Evolutionary conservation across 1,140 invertebrate species (phyloP), one percentile per base, ranked within the genome.

Genomic region (Achatina immaculata): DNA sequence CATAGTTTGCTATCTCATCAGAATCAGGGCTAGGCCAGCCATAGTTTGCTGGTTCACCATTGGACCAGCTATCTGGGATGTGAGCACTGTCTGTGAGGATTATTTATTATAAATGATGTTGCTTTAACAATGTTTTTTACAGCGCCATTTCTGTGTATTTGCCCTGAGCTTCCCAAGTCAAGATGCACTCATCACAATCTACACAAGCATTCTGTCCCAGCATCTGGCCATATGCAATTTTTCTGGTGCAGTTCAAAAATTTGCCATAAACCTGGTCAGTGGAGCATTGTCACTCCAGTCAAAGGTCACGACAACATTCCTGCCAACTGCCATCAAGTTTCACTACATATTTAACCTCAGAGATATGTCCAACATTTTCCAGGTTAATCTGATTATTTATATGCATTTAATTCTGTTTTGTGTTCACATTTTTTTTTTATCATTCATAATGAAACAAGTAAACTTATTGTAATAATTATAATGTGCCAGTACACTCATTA

Each of bases 271-370:
- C 83, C 93, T 98, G 75, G 95, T 98, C 1, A 92, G 94, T 73
- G 95, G 95, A 31, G 94, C 96, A 0, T 93, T 98, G 40, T 93
- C 94, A 48, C 89, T 99, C 19, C 97, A 99, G 89, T 94, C 95
- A 85, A 96, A 96, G 92, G 94, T 95, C 3, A 93, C 94, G 16
- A 94, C 95, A 91, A 94, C 96, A 16, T 98, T 98, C 89, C 92
- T 98, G 68, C 97, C 97, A 4, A 99, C 97, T 38, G 97, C 97
- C 6, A 95, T 97, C 42, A 99, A 99, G 91, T 99, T 98, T 87
- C 97, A 99, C 91, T 99, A 99, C 86, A 95, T 98, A 81, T 99
- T 99, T 90, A 99, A 99, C 92, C 92, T 99, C 38, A 92, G 98
- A 77, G 98, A 99, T 89, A 93, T 99, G 48, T 98, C 97, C 1